Evolutionary conservation across 2,113 vertebrate genomes (phyloP).

Genomic region (Leuciscus idus): DNA sequence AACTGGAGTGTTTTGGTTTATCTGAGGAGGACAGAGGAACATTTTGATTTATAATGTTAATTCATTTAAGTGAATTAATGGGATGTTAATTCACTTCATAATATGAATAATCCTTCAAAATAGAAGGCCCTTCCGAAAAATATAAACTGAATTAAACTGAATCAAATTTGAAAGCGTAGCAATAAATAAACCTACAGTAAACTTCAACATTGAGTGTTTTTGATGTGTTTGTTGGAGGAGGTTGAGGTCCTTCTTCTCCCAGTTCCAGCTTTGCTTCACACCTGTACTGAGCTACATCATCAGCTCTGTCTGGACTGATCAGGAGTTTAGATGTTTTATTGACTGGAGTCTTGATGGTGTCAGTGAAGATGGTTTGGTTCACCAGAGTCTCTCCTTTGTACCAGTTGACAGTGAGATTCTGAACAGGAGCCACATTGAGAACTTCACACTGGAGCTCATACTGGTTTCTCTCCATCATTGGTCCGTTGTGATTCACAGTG

Average conservation of each 20-base stretch:
- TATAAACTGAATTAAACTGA: neutral
- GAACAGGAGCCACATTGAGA: conserved; percentile 59
- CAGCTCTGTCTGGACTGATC: conserved; percentile 41
- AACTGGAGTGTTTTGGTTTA: conserved; percentile 53
- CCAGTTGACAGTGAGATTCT: conserved; percentile 64
- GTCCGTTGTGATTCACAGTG: neutral
- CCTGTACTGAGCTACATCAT: conserved; percentile 56
- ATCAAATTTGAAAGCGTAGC: too few species aligned
- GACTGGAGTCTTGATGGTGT: neutral
- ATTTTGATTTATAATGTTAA: neutral
- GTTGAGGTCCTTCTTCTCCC: conserved; percentile 25
- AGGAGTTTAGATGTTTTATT: conserved; percentile 47
- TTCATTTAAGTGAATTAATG: too few species aligned
- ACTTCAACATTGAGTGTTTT: conserved; percentile 45
- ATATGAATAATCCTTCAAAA: neutral
- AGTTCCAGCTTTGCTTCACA: conserved; percentile 63
- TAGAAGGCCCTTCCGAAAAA: neutral
- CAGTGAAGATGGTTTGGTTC: accelerated
- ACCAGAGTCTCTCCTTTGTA: conserved; percentile 48
- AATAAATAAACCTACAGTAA: neutral
- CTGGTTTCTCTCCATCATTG: conserved; percentile 49
- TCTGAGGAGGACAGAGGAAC: conserved; percentile 58
- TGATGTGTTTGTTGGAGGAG: conserved; percentile 62
- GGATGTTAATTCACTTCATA: neutral
- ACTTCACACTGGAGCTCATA: conserved; percentile 73